Evolutionary conservation across 2,888 invertebrate species (phyloP), one percentile per base, ranked within the genome.

Genomic region (Volucella inflata): DNA sequence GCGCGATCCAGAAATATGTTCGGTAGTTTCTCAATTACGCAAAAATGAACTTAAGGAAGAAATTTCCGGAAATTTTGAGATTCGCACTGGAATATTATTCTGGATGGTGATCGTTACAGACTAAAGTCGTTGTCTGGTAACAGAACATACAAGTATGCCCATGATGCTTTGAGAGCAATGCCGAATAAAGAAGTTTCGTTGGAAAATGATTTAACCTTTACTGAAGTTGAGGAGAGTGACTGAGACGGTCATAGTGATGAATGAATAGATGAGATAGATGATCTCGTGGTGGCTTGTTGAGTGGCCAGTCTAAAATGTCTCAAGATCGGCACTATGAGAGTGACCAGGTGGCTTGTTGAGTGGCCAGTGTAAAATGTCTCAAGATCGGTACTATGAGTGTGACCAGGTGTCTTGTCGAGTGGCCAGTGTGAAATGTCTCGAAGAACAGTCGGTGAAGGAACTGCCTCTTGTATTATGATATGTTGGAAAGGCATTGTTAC

Each of bases 361-460:
- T 62, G 62, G 46, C 62, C 62, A 62, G 62, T 62, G 62, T 62
- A 30, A 62, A 62, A 62, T 17, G 62, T 44, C 62, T 62, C 62
- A 62, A 62, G 46, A 62, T 46, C 30, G 30, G 62, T 21, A 62
- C 62, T 46, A 46, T n/a, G 62, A 62, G 30, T 11, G 62, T 60
- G 62, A 46, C 46, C 62, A 62, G 46, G 46, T 62, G 21, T 21
- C 62, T 62, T 62, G 62, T 46, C 30, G 44, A 62, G 62, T 62
- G 62, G 46, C 62, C 62, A 62, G 62, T 62, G 62, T 62, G 46
- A 62, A 62, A 62, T 17, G 62, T 44, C 62, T 62, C 62, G 30
- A 46, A 46, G 55, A 55, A 55, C 36, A 55, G 55, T 55, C 55
- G 38, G 14, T 55, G 55, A 55, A 55, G 55, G 38, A 55, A 30